Base-by-base conservation (phyloP, 2,113 vertebrate genomes). In the Protomyctophum bolini region DNA sequence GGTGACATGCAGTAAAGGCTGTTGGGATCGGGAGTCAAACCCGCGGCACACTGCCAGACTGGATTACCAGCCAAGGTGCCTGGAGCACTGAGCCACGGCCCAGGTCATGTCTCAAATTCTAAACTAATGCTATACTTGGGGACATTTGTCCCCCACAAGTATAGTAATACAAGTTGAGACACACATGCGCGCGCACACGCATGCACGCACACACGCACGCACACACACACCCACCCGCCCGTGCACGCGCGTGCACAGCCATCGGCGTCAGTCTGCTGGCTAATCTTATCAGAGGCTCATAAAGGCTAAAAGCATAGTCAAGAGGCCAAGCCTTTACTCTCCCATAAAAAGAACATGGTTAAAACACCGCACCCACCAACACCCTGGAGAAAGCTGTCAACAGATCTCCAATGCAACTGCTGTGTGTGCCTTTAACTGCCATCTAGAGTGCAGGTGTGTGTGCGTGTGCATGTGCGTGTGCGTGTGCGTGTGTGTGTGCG, bases 231-330 rank as follows among this genome's bases (percentile, higher is more conserved):
- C 74, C 8, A 67, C n/a, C n/a, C n/a, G n/a, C n/a, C n/a, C n/a
- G n/a, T n/a, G 69, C 64, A 82, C 77, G 80, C 77, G 41, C 72
- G 71, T n/a, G 62, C 4, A 58, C 12, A 45, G 59, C 60, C 66
- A 68, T 71, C 62, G 69, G 88, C 82, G 76, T 90, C 80, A 89
- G 89, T 82, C 83, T 84, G 76, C 77, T 70, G 71, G 57, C 84
- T 91, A 85, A 88, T 89, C 84, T 92, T 87, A 90, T 93, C 87
- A 91, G 83, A 59, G 72, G 72, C 84, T 88, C 60, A 54, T 89
- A 88, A 89, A 87, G 65, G 65, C 79, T 90, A 72, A 87, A 88
- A 87, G 82, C 75, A 78, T 58, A 70, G 79, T 75, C 81, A 83
- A 73, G 75, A 84, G 75, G 68, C 66, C 63, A 61, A 79, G 82